A percentile compares a stretch with the other conserved stretches of the same genome.
Conservation (phyloP, 2,797 vertebrate species). For the Melanotaenia parkinsoni region DNA sequence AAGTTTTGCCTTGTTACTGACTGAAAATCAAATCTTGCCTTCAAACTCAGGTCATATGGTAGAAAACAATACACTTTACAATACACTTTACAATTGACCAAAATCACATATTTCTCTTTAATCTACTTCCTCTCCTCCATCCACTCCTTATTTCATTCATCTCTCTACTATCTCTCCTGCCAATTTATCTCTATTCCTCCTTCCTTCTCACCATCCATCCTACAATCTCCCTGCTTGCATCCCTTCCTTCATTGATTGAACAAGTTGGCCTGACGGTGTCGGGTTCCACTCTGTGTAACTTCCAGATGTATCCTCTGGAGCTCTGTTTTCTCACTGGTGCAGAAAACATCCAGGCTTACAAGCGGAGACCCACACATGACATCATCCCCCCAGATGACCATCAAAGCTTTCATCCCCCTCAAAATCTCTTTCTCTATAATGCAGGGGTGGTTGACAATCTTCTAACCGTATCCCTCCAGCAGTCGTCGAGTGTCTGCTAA, state of each 20-base stretch:
- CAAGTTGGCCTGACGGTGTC: slow-evolving; percentile 50
- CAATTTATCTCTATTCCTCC: slow-evolving; percentile 53
- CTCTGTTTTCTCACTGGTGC: slow-evolving; percentile 36
- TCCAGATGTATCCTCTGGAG: slow-evolving; percentile 76
- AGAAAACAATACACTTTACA: not conserved
- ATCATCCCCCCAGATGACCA: slow-evolving; percentile 65
- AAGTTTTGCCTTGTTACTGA: too few relatives aligned
- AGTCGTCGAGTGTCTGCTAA: slow-evolving; percentile 30
- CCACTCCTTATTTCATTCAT: slow-evolving; percentile 43
- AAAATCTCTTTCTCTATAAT: slow-evolving; percentile 16
- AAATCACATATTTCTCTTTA: slow-evolving; percentile 11
- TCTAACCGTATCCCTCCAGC: slow-evolving; percentile 24
- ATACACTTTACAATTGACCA: not conserved
- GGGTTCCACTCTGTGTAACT: slow-evolving; percentile 56
- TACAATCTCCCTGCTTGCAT: slow-evolving; percentile 33
- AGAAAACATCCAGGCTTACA: slow-evolving; percentile 57
- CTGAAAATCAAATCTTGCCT: too few relatives aligned
- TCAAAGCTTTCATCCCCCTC: slow-evolving; percentile 67
- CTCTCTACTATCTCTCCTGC: slow-evolving; percentile 25
- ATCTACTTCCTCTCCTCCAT: slow-evolving; percentile 44
- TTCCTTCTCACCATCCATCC: slow-evolving; percentile 12
- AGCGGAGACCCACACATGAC: slow-evolving; percentile 66
- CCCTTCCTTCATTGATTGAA: slow-evolving; percentile 64
- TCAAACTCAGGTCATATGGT: not conserved
- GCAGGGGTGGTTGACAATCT: slow-evolving; percentile 41